These are phyloP conservation scores for Polyploca ridens DNA, from an alignment of 2,888 invertebrate species.

Conservation along the genomic window DNA sequence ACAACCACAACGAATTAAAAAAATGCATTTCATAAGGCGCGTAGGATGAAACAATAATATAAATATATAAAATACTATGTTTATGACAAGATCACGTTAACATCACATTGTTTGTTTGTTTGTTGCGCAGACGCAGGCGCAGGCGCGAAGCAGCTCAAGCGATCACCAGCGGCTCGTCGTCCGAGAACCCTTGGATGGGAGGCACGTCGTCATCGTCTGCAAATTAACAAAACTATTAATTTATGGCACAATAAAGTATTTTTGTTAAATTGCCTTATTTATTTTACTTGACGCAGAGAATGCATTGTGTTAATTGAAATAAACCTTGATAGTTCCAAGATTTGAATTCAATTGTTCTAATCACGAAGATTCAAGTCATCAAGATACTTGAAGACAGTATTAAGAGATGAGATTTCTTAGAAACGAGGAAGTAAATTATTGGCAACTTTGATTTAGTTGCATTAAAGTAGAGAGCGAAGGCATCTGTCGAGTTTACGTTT, in stretches of 20 bases:
- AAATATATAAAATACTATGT: slow-evolving; percentile 59
- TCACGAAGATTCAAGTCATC: too few relatives aligned
- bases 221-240: slow-evolving; percentile 19
- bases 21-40: slow-evolving; percentile 8
- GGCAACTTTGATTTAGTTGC: too few relatives aligned
- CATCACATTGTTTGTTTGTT: slow-evolving; percentile 47
- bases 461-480: too few relatives aligned
- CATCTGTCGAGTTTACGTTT: too few relatives aligned
- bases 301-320: too few relatives aligned
- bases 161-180: slow-evolving; percentile 96
- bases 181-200: slow-evolving; percentile 95
- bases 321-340: too few relatives aligned
- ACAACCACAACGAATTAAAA: slow-evolving; percentile 18
- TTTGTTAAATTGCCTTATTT: background rate
- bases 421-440: too few relatives aligned
- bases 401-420: too few relatives aligned
- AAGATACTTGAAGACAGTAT: too few relatives aligned
- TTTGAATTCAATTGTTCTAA: too few relatives aligned
- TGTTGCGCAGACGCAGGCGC: slow-evolving; percentile 20
- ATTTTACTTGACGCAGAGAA: background rate
- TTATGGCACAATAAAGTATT: background rate
- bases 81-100: slow-evolving; percentile 67
- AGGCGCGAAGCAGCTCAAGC: slow-evolving; percentile 85
- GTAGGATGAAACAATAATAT: slow-evolving; percentile 17
- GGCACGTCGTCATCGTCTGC: slow-evolving; percentile 94